Evolutionary conservation across 92 coral and sea anemone species (phyloP).

Genomic region (Zoanthus sansibaricus): DNA sequence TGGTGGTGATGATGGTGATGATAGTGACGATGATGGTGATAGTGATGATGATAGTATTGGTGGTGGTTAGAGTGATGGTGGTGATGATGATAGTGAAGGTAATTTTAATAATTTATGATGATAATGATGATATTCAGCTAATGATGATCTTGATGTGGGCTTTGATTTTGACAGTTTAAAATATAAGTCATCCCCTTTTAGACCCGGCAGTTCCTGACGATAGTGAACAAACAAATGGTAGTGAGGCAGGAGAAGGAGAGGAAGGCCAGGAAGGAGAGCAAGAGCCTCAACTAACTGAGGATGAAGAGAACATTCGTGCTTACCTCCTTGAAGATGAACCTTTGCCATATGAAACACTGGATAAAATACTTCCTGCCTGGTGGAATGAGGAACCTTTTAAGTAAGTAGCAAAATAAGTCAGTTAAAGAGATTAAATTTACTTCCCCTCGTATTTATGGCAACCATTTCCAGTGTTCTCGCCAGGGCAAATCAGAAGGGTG

Average conservation of each 20-base stretch:
- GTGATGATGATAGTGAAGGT: too few relatives aligned
- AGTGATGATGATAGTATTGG: too few relatives aligned
- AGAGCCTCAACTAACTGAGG: constrained; percentile 86
- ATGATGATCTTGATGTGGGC: too few relatives aligned
- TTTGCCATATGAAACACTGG: constrained; percentile 80
- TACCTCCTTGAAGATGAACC: constrained; percentile 88
- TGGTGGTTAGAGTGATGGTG: too few relatives aligned
- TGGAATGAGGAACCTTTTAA: constrained; percentile 97
- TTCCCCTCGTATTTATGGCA: too few relatives aligned
- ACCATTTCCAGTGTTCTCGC: too few relatives aligned
- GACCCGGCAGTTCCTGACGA: constrained; percentile 47
- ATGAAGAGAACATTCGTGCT: constrained; percentile 87
- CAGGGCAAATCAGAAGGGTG: too few relatives aligned
- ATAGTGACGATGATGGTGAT: too few relatives aligned
- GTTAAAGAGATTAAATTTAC: not conserved
- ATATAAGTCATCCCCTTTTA: not conserved
- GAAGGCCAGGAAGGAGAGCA: constrained; percentile 69
- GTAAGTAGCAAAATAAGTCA: not conserved
- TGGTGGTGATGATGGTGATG: too few relatives aligned
- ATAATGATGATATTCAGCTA: too few relatives aligned
- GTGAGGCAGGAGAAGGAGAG: constrained; percentile 55
- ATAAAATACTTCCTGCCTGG: constrained; percentile 88
- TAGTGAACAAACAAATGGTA: constrained; percentile 39
- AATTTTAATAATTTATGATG: too few relatives aligned
- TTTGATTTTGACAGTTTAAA: too few relatives aligned